Conservation (phyloP, 2,113 vertebrate species). For the Cryptoleucopteryx plumbea region DNA sequence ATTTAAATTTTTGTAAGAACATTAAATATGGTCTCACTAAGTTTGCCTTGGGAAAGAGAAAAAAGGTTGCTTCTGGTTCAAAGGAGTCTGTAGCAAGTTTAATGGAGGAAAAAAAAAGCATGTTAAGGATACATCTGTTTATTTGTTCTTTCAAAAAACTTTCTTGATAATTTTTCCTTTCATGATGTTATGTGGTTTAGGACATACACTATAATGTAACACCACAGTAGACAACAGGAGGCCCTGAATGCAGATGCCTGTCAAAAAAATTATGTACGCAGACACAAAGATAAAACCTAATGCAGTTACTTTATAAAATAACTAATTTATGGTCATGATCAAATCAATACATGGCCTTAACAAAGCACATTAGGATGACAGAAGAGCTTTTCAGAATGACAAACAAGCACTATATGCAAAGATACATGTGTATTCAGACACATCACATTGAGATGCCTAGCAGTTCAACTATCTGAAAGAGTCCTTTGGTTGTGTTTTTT, state of each 20-base stretch:
- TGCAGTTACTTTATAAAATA: neutral
- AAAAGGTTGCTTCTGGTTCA: neutral
- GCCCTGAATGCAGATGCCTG: neutral
- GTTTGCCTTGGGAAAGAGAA: neutral
- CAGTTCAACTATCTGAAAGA: neutral
- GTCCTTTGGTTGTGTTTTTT: neutral
- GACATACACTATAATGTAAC: fast-evolving
- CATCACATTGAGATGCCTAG: neutral
- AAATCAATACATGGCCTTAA: neutral
- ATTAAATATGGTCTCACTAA: neutral
- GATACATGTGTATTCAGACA: neutral
- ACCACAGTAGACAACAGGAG: neutral
- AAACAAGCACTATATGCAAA: neutral
- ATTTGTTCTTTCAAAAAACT: neutral
- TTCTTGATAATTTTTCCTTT: neutral
- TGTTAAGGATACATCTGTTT: neutral
- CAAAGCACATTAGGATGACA: neutral
- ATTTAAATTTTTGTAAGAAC: neutral
- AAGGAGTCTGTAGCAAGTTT: neutral
- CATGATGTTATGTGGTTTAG: fast-evolving
- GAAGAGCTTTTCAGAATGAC: neutral
- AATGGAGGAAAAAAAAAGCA: neutral
- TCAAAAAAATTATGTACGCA: neutral
- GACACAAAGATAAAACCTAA: neutral
- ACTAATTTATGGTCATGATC: neutral